Base-by-base conservation (phyloP, 2,113 vertebrate species). In the Xenus cinereus region DNA sequence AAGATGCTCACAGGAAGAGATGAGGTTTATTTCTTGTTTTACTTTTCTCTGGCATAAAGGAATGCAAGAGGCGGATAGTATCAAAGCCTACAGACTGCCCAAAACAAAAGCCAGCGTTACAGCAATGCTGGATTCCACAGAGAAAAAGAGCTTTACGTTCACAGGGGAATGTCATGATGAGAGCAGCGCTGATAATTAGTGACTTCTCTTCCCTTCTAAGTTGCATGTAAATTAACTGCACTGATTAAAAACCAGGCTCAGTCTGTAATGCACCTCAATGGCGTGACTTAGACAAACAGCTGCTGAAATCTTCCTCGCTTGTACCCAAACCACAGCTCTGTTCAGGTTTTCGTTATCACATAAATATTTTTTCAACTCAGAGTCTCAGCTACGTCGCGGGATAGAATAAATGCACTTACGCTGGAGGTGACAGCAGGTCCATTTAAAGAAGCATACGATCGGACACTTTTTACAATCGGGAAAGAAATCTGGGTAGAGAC, bases 391-490 rank as follows among this genome's bases (percentile, higher is more conserved):
- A 66, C 0, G 37, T 37, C 69, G 37, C 87, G 71, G 37, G 56
- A 84, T 22, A 76, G 75, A 79, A 68, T 48, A 95, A 93, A 95
- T 32, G 62, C 73, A 79, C 72, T 91, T 84, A 67, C 3, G 8
- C 80, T 57, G 12, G 5, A 90, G 75, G 60, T 79, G 88, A 91
- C 85, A 96, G 96, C 66, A 83, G 72, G 62, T 57, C 87, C 60
- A 57, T 46, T 79, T 78, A 71, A 93, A 87, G 94, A 92, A 96
- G 92, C 59, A 10, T 20, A 85, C 30, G 45, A 82, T 0, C n/a
- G 45, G 62, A 93, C 64, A 32, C 39, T 63, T 88, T 88, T 92
- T 82, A 95, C 94, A 96, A 84, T 78, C 33, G 20, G 73, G 71
- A 91, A 64, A 95, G 71, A 86, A 88, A 95, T 88, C 50, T 10